These are phyloP conservation scores for Clistopyga incitator DNA, from an alignment of 2,888 invertebrate species.

Conservation along the genomic window DNA sequence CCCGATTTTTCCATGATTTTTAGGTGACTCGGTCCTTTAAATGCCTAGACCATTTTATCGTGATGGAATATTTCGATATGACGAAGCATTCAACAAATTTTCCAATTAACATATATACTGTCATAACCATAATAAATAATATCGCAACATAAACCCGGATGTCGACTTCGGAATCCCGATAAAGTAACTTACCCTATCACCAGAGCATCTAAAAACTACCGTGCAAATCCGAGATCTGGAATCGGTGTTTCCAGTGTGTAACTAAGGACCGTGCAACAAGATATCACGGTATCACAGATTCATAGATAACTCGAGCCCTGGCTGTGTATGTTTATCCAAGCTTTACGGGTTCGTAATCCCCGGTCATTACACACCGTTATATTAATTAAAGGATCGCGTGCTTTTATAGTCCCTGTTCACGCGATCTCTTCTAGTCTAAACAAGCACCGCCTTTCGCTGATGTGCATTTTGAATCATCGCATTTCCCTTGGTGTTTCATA, in stretches of 20 bases:
- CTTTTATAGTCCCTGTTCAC: constrained; percentile 59
- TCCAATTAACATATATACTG: not conserved
- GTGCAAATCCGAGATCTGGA: constrained; percentile 43
- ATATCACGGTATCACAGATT: constrained; percentile 47
- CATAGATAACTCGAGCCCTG: constrained; percentile 42
- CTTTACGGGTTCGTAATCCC: constrained; percentile 53
- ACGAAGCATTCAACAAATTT: no score
- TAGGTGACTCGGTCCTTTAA: no score
- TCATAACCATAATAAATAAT: not conserved
- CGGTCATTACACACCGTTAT: constrained; percentile 61
- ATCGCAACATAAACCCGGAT: constrained; percentile 20
- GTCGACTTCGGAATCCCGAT: constrained; percentile 9
- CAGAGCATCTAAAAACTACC: not conserved
- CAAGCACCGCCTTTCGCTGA: constrained; percentile 33
- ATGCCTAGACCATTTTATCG: no score
- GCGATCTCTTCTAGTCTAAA: constrained; percentile 53
- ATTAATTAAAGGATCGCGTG: constrained; percentile 64
- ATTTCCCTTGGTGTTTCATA: constrained; percentile 30
- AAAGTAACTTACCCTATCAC: constrained; percentile 46
- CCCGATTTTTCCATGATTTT: no score
- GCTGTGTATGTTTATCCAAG: constrained; percentile 52
- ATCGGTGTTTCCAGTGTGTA: constrained; percentile 24
- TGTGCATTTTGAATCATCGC: constrained; percentile 15
- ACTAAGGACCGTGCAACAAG: constrained; percentile 38
- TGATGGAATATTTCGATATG: no score